Evolutionary conservation across 2,797 vertebrate species (phyloP).

Genomic region (Pangasius djambal): DNA sequence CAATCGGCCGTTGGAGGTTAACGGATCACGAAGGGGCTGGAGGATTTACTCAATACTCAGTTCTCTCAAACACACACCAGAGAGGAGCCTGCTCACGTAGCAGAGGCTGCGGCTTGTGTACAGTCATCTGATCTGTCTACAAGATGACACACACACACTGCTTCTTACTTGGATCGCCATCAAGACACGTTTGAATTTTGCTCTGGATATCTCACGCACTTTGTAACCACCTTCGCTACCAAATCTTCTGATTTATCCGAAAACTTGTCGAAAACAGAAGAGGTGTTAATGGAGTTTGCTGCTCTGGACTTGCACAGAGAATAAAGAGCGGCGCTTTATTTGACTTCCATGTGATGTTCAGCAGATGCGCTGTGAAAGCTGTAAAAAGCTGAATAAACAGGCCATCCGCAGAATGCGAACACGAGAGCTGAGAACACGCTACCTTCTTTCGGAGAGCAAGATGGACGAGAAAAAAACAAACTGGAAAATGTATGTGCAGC

Average conservation of each 20-base stretch:
- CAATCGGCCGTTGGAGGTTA: constrained; percentile 65
- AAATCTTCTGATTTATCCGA: neutral
- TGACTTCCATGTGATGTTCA: neutral
- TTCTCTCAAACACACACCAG: constrained; percentile 49
- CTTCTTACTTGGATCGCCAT: neutral
- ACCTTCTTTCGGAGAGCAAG: neutral
- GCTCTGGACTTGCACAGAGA: neutral
- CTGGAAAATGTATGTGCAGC: constrained; percentile 11
- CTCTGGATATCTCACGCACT: neutral
- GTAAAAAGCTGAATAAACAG: neutral
- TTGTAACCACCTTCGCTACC: too few species aligned
- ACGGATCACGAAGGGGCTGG: constrained; percentile 60
- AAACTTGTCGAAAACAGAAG: neutral
- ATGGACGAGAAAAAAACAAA: neutral
- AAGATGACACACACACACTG: neutral
- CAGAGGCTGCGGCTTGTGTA: neutral
- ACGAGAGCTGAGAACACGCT: neutral
- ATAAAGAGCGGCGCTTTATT: neutral
- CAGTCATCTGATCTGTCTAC: constrained; percentile 3
- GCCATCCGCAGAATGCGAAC: neutral
- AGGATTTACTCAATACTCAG: constrained; percentile 59
- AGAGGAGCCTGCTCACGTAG: neutral
- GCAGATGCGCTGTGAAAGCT: neutral
- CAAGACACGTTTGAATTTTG: neutral
- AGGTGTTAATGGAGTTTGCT: neutral